Evolutionary conservation across 2,113 vertebrate genomes (phyloP), one percentile per base, ranked within the genome.

Genomic region (Acanthisitta chloris): DNA sequence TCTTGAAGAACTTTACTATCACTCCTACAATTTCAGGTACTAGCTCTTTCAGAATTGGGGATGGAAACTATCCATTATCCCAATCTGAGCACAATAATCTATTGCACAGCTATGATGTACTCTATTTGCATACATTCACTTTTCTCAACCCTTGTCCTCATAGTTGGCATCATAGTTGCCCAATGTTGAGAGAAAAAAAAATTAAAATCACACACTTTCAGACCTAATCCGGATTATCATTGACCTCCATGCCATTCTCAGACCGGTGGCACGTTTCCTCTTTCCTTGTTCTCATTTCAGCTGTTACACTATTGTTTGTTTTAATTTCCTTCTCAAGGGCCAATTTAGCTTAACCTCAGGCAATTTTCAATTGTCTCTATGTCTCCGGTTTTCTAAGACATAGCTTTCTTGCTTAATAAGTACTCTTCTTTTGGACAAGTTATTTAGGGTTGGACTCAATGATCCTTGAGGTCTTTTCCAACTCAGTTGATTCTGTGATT

Each of bases 221-320:
- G 69, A 91, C 42, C 29, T 92, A 88, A 88, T 66, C 26, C 8
- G 24, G 58, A 90, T 86, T 90, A 92, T 46, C 34, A 36, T 70
- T 65, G 62, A 95, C 70, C 62, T 88, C 58, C 43, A 65, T 38
- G 59, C 29, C 74, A 49, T 90, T 93, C 58, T 88, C 49, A 77
- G 38, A 77, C 8, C 1, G 2, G 42, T 38, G 34, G 71, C 26
- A 54, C 38, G 49, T 77, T 92, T 93, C 82, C 76, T 92, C 62
- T 93, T 95, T 88, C 71, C 82, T 90, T 83, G 54, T 92, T 92
- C 67, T 90, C 66, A 77, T 90, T 95, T 86, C 90, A 86, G n/a
- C 86, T 1, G 0, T 69, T 90, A 76, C 28, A 42, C 10, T 86
- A 72, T 62, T 85, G 52, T 77, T 90, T 78, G 21, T 49, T 78